Evolutionary conservation across 2,113 vertebrate species (phyloP), one percentile per base, ranked within the genome.

Genomic region (Hippolais icterina): DNA sequence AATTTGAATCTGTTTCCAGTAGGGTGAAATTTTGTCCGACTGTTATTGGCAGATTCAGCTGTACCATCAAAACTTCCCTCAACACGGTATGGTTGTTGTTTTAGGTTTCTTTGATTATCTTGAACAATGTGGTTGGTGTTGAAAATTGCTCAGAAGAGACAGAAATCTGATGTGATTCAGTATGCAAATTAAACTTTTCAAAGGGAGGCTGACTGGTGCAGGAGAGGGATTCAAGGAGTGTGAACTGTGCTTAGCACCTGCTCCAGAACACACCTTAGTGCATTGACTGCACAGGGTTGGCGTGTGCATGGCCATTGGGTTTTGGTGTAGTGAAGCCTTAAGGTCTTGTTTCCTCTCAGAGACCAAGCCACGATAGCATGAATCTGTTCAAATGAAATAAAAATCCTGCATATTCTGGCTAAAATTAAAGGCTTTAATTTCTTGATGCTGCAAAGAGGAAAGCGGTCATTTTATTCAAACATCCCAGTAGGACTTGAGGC

Each of bases 271-370:
- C 29, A 50, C 28, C 17, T 50, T 25, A 54, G 39, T 37, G 54
- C 64, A 22, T n/a, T 29, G 35, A 81, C 50, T 52, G 37, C 41
- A 41, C 1, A 44, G 10, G 10, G 7, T 1, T 71, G 37, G 21
- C 0, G 0, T 41, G 39, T 37, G 16, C 31, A 10, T 10, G 27
- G 6, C n/a, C 23, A 20, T 5, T 52, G 78, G 7, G 68, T 56
- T 60, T 47, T 39, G 35, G 15, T 29, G 23, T 8, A 69, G 56
- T 16, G 15, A 71, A 72, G 35, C 20, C 35, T 77, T 46, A 71
- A 68, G 19, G 5, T 60, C 64, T 74, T 57, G 12, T 41, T 79
- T 66, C 44, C 27, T 44, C 47, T 71, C 47, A 49, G 53, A 80
- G 49, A 59, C 8, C n/a, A 49, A 77, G 16, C 15, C 29, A 72